A percentile compares a stretch with the other conserved stretches of the same genome.
These are phyloP conservation scores for Gandaritis pyraliata DNA, from an alignment of 2,888 invertebrate species.

Conservation along the genomic window DNA sequence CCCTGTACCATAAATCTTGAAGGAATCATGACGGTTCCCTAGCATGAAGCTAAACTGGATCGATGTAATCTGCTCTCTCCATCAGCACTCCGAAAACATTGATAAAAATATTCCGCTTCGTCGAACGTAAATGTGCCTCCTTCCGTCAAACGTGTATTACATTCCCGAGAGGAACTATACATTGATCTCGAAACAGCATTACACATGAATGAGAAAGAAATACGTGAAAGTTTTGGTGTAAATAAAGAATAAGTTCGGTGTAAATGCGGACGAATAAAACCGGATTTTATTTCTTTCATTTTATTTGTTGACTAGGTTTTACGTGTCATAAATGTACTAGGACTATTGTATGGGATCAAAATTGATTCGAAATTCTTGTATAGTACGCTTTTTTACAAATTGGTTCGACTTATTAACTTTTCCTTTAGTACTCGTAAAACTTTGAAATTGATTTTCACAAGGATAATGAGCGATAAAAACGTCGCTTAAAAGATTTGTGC, in stretches of 20 bases:
- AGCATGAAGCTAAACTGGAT: constrained; percentile 26
- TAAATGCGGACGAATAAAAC: constrained; percentile 27
- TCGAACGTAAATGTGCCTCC: constrained; percentile 14
- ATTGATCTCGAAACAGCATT: constrained; percentile 35
- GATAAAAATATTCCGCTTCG: constrained; percentile 27
- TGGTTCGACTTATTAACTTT: constrained; percentile 10
- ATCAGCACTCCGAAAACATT: constrained; percentile 30
- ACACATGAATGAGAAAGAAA: constrained; percentile 35
- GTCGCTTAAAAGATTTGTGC: not conserved
- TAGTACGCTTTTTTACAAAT: constrained; percentile 11
- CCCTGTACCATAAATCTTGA: constrained; percentile 29
- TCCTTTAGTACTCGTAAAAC: not conserved
- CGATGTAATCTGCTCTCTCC: constrained; percentile 25
- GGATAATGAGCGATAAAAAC: not conserved
- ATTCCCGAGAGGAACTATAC: constrained; percentile 26
- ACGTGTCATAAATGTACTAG: constrained; percentile 30
- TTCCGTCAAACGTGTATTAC: constrained; percentile 26
- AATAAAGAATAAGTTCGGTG: constrained; percentile 35
- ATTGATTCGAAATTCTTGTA: constrained; percentile 25
- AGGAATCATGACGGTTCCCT: constrained; percentile 31
- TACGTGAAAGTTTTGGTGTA: constrained; percentile 28
- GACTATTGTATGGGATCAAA: constrained; percentile 14
- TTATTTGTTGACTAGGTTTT: constrained; percentile 32
- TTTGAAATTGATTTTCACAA: not conserved
- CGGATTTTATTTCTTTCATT: constrained; percentile 32